Conservation (phyloP, 2,888 invertebrate genomes). For the Pristionchus maxplancki region DNA sequence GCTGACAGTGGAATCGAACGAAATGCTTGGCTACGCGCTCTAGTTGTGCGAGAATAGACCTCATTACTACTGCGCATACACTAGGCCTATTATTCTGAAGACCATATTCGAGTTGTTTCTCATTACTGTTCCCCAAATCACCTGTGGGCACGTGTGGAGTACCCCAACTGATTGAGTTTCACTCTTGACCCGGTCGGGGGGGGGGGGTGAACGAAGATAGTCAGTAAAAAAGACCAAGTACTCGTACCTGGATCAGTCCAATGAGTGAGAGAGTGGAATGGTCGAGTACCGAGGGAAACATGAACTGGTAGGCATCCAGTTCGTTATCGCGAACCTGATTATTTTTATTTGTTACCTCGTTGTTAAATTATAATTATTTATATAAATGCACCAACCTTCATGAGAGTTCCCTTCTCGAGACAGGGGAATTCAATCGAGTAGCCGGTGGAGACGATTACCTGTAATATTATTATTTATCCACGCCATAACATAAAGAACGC, state of each 20-base stretch:
- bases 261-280: conserved; percentile 80
- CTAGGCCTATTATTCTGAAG: not conserved
- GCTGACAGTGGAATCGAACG: not conserved
- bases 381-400: conserved; percentile 62
- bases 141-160: no score
- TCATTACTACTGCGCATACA: no score
- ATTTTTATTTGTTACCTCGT: not conserved
- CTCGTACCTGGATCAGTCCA: conserved; percentile 79
- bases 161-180: no score
- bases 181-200: no score
- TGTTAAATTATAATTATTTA: not conserved
- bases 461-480: no score
- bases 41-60: not conserved
- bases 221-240: no score
- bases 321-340: conserved; percentile 37
- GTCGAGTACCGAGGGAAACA: conserved; percentile 77
- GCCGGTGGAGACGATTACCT: conserved; percentile 79
- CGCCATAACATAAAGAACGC: no score
- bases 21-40: not conserved
- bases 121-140: no score
- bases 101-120: no score
- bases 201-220: no score
- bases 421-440: conserved; percentile 79
- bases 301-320: conserved; percentile 78
- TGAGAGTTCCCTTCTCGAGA: conserved; percentile 73